Percentiles rank a stretch among this genome's conserved stretches.
Evolutionary conservation across 2,797 vertebrate genomes (phyloP).

Genomic region (Microcaecilia unicolor): DNA sequence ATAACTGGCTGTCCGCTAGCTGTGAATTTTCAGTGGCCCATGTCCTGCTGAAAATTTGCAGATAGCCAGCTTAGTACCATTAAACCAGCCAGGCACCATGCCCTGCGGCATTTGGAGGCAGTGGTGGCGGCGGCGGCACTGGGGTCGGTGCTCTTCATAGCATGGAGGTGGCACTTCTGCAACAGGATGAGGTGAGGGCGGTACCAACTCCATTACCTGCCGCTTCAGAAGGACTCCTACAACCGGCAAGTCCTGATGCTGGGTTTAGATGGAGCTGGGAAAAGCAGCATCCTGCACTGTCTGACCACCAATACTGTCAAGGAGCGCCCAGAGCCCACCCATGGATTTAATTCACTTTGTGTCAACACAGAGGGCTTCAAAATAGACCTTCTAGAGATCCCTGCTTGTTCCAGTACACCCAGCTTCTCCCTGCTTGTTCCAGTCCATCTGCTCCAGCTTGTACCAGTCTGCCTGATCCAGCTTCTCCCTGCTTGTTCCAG

Average conservation of each 20-base stretch:
- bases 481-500: too few relatives aligned
- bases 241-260: conserved; percentile 79
- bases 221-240: conserved; percentile 38
- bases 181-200: conserved; percentile 45
- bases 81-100: too few relatives aligned
- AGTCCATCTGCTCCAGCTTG: too few relatives aligned
- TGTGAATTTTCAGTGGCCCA: too few relatives aligned
- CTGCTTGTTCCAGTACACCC: too few relatives aligned
- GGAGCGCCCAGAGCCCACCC: conserved; percentile 60
- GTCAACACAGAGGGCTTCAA: conserved; percentile 57
- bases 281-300: conserved; percentile 79
- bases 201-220: conserved; percentile 25
- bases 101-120: conserved; percentile 59
- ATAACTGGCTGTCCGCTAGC: too few relatives aligned
- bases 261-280: conserved; percentile 80
- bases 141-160: conserved; percentile 72
- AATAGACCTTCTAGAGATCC: conserved; percentile 83
- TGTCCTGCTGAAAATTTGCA: too few relatives aligned
- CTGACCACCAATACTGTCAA: conserved; percentile 52
- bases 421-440: too few relatives aligned
- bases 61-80: too few relatives aligned
- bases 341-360: conserved; percentile 79
- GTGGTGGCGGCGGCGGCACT: conserved; percentile 68
- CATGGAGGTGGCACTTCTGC: conserved; percentile 62
- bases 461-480: too few relatives aligned